Conservation (phyloP, 2,797 vertebrate genomes). For the Mus spretus region DNA sequence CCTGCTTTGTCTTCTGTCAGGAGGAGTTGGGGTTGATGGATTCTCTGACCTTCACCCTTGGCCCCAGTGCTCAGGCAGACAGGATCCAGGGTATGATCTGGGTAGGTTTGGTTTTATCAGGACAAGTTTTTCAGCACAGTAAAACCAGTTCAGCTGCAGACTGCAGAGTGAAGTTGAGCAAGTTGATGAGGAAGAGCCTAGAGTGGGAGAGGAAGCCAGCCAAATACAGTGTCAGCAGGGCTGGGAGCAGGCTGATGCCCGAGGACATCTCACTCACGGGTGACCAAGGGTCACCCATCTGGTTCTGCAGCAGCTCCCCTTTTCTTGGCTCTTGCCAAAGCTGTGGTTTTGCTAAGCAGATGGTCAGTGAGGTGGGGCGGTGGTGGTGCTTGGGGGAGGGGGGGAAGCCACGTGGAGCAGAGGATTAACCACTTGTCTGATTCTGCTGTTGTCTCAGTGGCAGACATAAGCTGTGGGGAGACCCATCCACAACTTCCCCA, state of each 20-base stretch:
- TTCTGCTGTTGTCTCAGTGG: background rate
- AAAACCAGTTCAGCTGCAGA: background rate
- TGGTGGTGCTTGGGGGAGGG: no score
- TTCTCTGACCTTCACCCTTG: background rate
- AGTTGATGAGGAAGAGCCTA: background rate
- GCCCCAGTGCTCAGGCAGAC: background rate
- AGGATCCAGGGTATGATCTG: background rate
- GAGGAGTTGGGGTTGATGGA: background rate
- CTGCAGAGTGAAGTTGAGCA: background rate
- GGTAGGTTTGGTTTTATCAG: background rate
- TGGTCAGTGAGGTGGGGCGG: background rate
- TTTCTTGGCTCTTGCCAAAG: background rate
- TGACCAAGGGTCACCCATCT: background rate
- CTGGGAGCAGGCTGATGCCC: background rate
- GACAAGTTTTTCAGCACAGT: background rate
- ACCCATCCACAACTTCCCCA: background rate
- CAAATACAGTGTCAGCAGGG: fast-evolving
- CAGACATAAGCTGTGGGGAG: background rate
- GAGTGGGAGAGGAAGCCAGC: background rate
- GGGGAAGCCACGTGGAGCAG: background rate
- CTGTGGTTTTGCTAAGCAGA: background rate
- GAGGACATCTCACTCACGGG: fast-evolving
- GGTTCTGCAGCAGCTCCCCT: background rate
- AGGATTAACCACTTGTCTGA: background rate
- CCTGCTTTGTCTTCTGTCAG: background rate